Conservation (phyloP, 1,140 invertebrate species). For the Drosophila orosa region DNA sequence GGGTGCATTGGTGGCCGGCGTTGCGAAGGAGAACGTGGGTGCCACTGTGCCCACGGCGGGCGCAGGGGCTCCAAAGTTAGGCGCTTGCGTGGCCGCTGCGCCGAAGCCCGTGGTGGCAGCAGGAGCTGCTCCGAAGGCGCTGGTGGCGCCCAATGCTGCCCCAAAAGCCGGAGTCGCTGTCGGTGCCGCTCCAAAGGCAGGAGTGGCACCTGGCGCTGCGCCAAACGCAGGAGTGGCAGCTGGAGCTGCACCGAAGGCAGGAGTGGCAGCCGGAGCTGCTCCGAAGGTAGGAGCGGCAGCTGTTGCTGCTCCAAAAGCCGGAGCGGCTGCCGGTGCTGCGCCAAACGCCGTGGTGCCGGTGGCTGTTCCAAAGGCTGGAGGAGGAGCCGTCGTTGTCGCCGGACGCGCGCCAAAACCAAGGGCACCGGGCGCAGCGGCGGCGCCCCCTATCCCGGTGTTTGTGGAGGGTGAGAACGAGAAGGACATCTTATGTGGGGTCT, state of each 20-base stretch:
- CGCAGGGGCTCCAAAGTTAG: constrained; percentile 32
- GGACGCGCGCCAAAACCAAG: constrained; percentile 77
- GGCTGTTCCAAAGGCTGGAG: constrained; percentile 41
- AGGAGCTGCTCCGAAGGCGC: constrained; percentile 29
- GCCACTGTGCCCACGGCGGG: constrained; percentile 60
- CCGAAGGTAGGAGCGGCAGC: constrained; percentile 32
- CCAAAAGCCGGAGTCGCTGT: constrained; percentile 31
- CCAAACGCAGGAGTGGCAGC: constrained; percentile 5
- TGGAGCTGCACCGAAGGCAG: not conserved
- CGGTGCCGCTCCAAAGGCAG: constrained; percentile 27
- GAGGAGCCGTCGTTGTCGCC: constrained; percentile 38
- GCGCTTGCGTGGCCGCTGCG: not conserved
- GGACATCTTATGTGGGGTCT: constrained; percentile 54
- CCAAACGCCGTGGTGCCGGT: constrained; percentile 48
- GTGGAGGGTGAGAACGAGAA: constrained; percentile 69
- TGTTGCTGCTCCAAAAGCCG: constrained; percentile 31
- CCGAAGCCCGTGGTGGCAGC: constrained; percentile 32
- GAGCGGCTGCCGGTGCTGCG: constrained; percentile 9
- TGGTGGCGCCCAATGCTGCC: not conserved
- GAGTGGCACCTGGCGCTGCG: constrained; percentile 4
- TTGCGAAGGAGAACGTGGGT: constrained; percentile 62
- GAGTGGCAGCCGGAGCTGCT: not conserved
- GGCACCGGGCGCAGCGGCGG: constrained; percentile 35
- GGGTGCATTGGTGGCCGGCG: constrained; percentile 57
- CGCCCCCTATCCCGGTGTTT: constrained; percentile 43